A percentile compares a stretch with the other conserved stretches of the same genome.
phyloP scores from a whole-genome alignment of 2,888 invertebrate genomes.

The Theretra japonica region DNA sequence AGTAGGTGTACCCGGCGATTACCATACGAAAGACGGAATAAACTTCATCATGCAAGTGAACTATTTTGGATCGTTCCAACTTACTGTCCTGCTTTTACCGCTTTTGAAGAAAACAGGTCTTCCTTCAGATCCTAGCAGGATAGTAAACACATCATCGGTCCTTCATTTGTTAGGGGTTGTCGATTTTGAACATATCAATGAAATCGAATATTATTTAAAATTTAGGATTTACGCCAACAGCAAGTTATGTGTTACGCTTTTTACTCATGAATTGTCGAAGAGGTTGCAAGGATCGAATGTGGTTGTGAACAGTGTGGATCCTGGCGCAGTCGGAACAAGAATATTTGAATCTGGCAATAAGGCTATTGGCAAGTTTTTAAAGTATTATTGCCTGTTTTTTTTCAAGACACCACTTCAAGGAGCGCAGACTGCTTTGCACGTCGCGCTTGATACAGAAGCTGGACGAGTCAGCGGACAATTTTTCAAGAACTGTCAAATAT shows the following conservation, averaged over 20 bases:
- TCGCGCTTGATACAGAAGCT: conserved; percentile 81
- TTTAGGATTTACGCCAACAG: conserved; percentile 82
- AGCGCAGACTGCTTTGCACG: conserved; percentile 90
- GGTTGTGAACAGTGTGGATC: conserved; percentile 92
- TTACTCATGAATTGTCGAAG: conserved; percentile 89
- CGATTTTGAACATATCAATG: conserved; percentile 88
- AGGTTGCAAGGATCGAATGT: conserved; percentile 86
- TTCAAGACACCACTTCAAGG: conserved; percentile 92
- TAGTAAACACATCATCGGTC: conserved; percentile 91
- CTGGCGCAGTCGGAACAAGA: conserved; percentile 92
- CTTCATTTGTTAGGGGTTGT: conserved; percentile 88
- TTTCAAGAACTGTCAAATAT: conserved; percentile 88
- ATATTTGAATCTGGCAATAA: conserved; percentile 86
- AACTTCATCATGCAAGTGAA: conserved; percentile 96
- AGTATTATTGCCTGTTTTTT: conserved; percentile 85
- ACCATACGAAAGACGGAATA: conserved; percentile 91
- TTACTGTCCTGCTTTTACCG: conserved; percentile 94
- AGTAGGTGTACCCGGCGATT: conserved; percentile 86
- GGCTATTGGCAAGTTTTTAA: conserved; percentile 81
- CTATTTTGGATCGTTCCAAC: conserved; percentile 95
- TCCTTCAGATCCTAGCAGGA: conserved; percentile 87
- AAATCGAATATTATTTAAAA: conserved; percentile 81
- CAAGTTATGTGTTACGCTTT: conserved; percentile 90
- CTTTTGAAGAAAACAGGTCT: conserved; percentile 85
- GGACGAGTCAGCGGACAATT: conserved; percentile 87